Evolutionary conservation across 1,140 invertebrate species (phyloP).

Genomic region (Chymomyza costata): DNA sequence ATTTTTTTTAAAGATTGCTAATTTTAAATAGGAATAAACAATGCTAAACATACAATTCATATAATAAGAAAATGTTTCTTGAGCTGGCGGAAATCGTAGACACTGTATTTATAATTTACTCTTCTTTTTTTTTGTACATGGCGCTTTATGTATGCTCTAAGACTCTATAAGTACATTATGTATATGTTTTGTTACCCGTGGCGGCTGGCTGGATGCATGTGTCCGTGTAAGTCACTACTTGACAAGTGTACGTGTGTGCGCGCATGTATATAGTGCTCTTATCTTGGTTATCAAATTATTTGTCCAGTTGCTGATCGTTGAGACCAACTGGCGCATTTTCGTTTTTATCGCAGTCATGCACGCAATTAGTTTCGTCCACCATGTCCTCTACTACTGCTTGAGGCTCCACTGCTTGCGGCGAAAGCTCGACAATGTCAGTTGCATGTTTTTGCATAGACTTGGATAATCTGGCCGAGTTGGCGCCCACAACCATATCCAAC

Average conservation of each 20-base stretch:
- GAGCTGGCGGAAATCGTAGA: too few species aligned
- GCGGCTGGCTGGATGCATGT: too few species aligned
- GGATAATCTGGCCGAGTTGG: constrained; percentile 85
- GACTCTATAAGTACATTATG: too few species aligned
- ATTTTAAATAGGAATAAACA: constrained; percentile 35
- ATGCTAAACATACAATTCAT: constrained; percentile 21
- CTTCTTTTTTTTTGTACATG: too few species aligned
- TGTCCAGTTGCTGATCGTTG: neutral
- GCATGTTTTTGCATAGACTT: constrained; percentile 78
- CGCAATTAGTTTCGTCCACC: neutral
- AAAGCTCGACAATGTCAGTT: constrained; percentile 6
- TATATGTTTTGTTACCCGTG: too few species aligned
- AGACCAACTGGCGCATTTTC: neutral
- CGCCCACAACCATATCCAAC: constrained; percentile 86
- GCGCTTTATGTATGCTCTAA: too few species aligned
- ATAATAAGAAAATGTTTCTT: neutral
- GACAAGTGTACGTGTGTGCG: too few species aligned
- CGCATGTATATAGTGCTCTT: too few species aligned
- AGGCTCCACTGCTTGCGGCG: neutral
- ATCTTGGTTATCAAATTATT: too few species aligned
- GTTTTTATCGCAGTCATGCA: constrained; percentile 2
- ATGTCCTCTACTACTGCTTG: neutral
- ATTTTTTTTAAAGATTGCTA: constrained; percentile 29
- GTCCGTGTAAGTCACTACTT: too few species aligned
- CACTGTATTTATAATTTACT: too few species aligned